Evolutionary conservation across 2,113 vertebrate species (phyloP), one percentile per base, ranked within the genome.

Genomic region (Eupsittula cactorum): DNA sequence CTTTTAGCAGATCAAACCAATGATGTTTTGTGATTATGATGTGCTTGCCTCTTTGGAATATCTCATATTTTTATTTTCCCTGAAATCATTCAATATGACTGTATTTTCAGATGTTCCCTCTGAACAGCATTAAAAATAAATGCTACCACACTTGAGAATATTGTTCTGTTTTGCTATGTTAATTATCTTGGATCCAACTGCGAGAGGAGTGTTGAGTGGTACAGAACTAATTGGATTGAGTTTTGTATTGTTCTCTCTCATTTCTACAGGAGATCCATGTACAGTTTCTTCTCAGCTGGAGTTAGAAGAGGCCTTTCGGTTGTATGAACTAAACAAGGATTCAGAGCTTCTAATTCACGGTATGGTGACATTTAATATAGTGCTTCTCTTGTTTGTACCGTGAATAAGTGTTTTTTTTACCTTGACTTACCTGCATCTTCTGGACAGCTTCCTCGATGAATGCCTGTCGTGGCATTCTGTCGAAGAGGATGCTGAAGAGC

Each of bases 311-410:
- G 99, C 99, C 16, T 98, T 99, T 96, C 98, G 99, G 10, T 98
- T 99, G 81, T 99, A 99, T 81, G 99, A 99, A 39, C 96, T 99
- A 79, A 99, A 99, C 98, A 99, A 99, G 97, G 99, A 99, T 98
- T 99, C 99, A 0, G 99, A 99, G 95, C 99, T 99, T 86, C 98
- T 99, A 93, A 99, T 99, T 96, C 99, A 99, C 49, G 99, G 99
- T 99, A 95, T 97, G 82, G 94, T 28, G 70, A 19, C 65, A 67
- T 52, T 82, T 11, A 13, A 33, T 83, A 2, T 42, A 1, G 49
- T 65, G 10, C 15, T 80, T 27, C 57, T 89, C 28, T 1, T 16
- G 5, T 44, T 55, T 68, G n/a, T 75, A 6, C 65, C 23, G 35
- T 18, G 33, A 64, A 27, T 12, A 33, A n/a, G 25, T 50, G 11